These are phyloP conservation scores for Stegodyphus mimosarum DNA, from an alignment of 1,140 invertebrate genomes.

Conservation along the genomic window DNA sequence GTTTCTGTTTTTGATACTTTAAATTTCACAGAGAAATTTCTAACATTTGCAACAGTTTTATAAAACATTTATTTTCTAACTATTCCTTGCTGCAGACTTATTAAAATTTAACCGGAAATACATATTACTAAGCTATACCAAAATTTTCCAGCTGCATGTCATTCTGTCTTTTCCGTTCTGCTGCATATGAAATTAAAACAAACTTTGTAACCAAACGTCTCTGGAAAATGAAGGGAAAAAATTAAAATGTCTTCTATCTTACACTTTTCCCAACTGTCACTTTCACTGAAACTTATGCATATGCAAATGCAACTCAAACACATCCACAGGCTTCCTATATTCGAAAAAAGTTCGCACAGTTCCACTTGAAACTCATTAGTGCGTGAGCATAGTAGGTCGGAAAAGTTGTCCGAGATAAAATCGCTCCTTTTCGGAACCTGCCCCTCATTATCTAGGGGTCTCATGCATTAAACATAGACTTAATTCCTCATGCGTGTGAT, in stretches of 20 bases:
- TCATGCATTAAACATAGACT: constrained; percentile 31
- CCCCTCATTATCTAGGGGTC: background rate
- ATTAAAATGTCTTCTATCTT: background rate
- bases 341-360: constrained; percentile 2
- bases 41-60: too few relatives aligned
- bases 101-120: too few relatives aligned
- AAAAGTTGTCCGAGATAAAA: background rate
- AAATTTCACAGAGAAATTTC: too few relatives aligned
- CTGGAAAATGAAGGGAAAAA: background rate
- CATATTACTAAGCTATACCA: too few relatives aligned
- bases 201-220: constrained; percentile 18
- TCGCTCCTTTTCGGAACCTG: background rate
- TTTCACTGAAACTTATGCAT: constrained; percentile 5
- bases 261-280: constrained; percentile 21
- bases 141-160: too few relatives aligned
- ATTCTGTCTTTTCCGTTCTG: background rate
- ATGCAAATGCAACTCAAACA: constrained; percentile 18
- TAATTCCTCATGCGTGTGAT: constrained; percentile 14
- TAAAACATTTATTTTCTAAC: too few relatives aligned
- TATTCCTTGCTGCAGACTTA: too few relatives aligned
- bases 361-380: constrained; percentile 30
- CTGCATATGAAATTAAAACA: constrained; percentile 12
- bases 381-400: background rate
- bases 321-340: background rate
- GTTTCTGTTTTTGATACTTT: too few relatives aligned